These are phyloP conservation scores for Benitochromis conjunctus DNA, from an alignment of 2,113 vertebrate species.

Conservation along the genomic window DNA sequence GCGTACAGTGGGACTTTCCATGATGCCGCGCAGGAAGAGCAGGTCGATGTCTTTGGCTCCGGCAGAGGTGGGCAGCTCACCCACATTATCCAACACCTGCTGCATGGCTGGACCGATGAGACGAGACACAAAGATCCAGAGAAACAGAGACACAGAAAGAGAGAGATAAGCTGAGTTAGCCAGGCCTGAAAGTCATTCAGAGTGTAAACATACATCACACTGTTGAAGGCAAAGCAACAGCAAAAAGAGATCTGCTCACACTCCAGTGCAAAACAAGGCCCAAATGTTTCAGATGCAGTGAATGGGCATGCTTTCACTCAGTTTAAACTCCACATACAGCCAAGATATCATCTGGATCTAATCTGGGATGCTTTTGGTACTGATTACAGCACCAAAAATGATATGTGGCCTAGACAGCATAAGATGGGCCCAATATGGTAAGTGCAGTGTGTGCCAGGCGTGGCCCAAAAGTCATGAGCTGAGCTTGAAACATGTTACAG, in stretches of 20 bases:
- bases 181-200: conserved; percentile 20
- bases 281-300: neutral
- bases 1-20: conserved; percentile 95
- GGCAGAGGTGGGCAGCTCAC: conserved; percentile 81
- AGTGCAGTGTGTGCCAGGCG: neutral
- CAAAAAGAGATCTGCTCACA: neutral
- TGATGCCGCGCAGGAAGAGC: conserved; percentile 96
- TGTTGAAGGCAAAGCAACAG: neutral
- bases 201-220: conserved; percentile 7
- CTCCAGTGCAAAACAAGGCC: neutral
- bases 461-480: neutral
- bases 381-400: neutral
- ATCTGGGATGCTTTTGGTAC: neutral
- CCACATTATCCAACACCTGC: conserved; percentile 90
- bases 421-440: neutral
- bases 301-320: neutral
- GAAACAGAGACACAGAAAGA: neutral
- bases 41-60: conserved; percentile 97
- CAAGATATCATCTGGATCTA: neutral
- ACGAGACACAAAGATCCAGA: neutral
- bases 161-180: conserved; percentile 2
- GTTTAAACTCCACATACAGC: neutral
- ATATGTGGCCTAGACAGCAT: neutral
- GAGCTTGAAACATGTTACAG: neutral
- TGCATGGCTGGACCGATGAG: conserved; percentile 84